These are phyloP conservation scores for Spodoptera frugiperda DNA, from an alignment of 1,140 invertebrate species.

Conservation along the genomic window DNA sequence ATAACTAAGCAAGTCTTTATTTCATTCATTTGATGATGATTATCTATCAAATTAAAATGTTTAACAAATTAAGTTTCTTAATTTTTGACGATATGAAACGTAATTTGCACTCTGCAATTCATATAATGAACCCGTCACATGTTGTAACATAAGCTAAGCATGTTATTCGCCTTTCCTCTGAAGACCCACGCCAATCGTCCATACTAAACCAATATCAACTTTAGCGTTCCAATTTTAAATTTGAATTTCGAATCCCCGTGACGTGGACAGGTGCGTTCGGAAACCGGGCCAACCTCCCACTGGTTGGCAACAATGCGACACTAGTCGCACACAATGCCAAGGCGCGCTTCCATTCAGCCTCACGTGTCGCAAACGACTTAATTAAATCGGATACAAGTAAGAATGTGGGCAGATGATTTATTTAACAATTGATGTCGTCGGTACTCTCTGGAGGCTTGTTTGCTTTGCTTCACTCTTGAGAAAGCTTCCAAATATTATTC, in stretches of 20 bases:
- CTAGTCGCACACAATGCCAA: constrained; percentile 64
- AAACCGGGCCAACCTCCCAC: constrained; percentile 78
- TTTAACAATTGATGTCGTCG: constrained; percentile 52
- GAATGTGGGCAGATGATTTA: constrained; percentile 77
- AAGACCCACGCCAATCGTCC: constrained; percentile 29
- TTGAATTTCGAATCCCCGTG: constrained; percentile 54
- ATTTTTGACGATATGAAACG: not conserved
- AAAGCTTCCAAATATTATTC: constrained; percentile 38
- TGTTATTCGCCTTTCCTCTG: constrained; percentile 22
- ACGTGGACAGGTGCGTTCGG: constrained; percentile 78
- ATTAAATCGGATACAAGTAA: constrained; percentile 76
- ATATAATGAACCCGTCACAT: not conserved
- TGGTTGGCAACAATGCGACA: constrained; percentile 77
- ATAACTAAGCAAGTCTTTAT: no score
- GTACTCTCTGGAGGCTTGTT: constrained; percentile 63
- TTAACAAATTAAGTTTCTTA: no score
- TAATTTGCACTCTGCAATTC: not conserved
- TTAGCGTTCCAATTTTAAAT: constrained; percentile 55
- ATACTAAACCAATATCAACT: constrained; percentile 51
- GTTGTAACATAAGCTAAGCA: constrained; percentile 22
- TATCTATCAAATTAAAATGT: no score
- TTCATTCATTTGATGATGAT: no score
- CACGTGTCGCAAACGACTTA: constrained; percentile 81
- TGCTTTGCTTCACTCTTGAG: constrained; percentile 48
- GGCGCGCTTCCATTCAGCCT: constrained; percentile 65